Conservation (phyloP, 2,888 invertebrate species). For the Rhagium mordax region DNA sequence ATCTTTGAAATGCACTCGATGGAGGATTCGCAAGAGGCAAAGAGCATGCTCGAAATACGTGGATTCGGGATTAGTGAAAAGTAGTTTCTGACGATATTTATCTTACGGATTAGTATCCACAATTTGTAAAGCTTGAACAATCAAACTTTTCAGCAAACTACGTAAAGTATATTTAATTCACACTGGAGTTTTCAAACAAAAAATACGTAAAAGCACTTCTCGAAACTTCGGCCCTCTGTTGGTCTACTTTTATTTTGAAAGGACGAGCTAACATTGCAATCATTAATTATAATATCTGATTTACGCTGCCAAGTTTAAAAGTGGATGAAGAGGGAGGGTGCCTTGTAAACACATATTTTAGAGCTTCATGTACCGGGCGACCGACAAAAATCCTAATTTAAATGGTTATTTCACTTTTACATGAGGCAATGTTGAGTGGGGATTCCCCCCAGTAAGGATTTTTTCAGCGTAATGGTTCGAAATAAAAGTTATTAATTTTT, state of each 20-base stretch:
- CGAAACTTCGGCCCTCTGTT: background rate
- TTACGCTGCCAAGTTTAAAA: background rate
- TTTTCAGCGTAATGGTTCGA: too few species aligned
- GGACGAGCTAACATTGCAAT: slow-evolving; percentile 5
- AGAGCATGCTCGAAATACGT: slow-evolving; percentile 17
- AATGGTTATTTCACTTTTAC: too few species aligned
- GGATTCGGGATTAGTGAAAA: slow-evolving; percentile 45
- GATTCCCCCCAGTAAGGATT: too few species aligned
- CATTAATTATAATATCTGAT: slow-evolving; percentile 29
- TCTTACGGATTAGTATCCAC: slow-evolving; percentile 49
- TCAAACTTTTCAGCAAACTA: slow-evolving; percentile 39
- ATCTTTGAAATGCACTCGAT: slow-evolving; percentile 12
- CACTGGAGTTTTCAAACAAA: slow-evolving; percentile 18
- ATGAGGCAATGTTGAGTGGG: too few species aligned
- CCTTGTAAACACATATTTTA: slow-evolving; percentile 15
- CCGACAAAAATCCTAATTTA: background rate
- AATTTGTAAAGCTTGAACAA: slow-evolving; percentile 46
- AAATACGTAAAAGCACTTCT: slow-evolving; percentile 22
- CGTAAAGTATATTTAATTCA: slow-evolving; percentile 31
- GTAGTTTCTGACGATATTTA: slow-evolving; percentile 51
- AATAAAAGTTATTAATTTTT: too few species aligned
- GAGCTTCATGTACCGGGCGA: background rate
- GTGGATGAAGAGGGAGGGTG: slow-evolving; percentile 5
- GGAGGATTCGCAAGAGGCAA: background rate
- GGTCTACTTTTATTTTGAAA: slow-evolving; percentile 8